Evolutionary conservation across 1,140 invertebrate genomes (phyloP).

Genomic region (Limonius californicus): DNA sequence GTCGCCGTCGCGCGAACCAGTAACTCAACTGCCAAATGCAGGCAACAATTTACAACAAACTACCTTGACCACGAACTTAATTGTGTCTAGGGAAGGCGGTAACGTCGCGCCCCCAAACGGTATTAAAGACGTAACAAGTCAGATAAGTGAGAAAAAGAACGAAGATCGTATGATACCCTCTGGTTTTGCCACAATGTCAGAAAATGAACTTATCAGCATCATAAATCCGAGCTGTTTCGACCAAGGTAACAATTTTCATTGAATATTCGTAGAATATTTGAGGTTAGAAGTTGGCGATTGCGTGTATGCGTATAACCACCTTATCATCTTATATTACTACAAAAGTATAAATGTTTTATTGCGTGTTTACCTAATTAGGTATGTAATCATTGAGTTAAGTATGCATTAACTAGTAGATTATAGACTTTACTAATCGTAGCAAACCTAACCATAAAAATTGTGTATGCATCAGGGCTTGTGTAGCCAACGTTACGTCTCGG

Average conservation of each 20-base stretch:
- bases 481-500: too few species aligned
- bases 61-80: neutral
- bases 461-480: too few species aligned
- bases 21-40: slow-evolving; percentile 30
- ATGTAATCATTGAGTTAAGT: too few species aligned
- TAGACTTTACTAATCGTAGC: too few species aligned
- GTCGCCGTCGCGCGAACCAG: neutral
- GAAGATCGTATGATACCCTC: slow-evolving; percentile 57
- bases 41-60: slow-evolving; percentile 33
- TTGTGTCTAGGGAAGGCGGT: slow-evolving; percentile 3
- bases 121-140: slow-evolving; percentile 33
- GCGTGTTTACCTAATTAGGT: too few species aligned
- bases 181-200: slow-evolving; percentile 75
- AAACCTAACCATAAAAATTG: too few species aligned
- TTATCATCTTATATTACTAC: neutral
- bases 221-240: slow-evolving; percentile 85
- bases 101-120: slow-evolving; percentile 27
- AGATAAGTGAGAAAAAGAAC: slow-evolving; percentile 33
- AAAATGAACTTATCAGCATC: slow-evolving; percentile 78
- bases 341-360: too few species aligned
- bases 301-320: neutral
- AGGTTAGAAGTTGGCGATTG: neutral
- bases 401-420: too few species aligned
- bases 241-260: slow-evolving; percentile 55
- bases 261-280: neutral